Conservation (phyloP, 2,797 vertebrate species). For the Pangasius sanitwongsei region DNA sequence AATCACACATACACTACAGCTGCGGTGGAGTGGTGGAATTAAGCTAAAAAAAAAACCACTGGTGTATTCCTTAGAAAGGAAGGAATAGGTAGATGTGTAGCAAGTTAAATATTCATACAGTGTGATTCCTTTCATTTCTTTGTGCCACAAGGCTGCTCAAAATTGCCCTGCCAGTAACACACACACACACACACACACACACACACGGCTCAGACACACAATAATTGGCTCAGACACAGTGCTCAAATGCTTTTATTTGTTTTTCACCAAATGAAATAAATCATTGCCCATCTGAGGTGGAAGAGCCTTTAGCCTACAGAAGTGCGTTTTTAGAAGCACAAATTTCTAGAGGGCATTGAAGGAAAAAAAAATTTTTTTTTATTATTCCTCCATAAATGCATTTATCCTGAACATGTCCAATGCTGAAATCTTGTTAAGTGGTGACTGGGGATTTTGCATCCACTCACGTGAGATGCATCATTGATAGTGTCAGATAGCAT, state of each 20-base stretch:
- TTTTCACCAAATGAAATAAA: neutral
- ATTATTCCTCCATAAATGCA: neutral
- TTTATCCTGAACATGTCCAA: neutral
- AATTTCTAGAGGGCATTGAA: neutral
- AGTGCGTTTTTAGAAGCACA: neutral
- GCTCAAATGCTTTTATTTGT: neutral
- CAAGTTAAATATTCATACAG: neutral
- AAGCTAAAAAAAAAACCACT: neutral
- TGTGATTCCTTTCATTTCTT: neutral
- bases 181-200: neutral
- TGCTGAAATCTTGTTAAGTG: neutral
- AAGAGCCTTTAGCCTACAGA: neutral
- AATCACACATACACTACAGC: neutral
- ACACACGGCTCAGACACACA: neutral
- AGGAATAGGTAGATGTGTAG: neutral
- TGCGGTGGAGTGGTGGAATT: neutral
- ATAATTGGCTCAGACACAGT: neutral
- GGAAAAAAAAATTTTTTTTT: neutral
- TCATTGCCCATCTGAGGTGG: neutral
- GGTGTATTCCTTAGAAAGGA: neutral
- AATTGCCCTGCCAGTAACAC: neutral
- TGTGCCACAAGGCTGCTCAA: neutral
- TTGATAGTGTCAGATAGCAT: neutral
- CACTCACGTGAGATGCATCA: neutral
- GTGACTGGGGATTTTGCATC: neutral